phyloP scores from a whole-genome alignment of 2,888 invertebrate species.

The Abrostola tripartita region DNA sequence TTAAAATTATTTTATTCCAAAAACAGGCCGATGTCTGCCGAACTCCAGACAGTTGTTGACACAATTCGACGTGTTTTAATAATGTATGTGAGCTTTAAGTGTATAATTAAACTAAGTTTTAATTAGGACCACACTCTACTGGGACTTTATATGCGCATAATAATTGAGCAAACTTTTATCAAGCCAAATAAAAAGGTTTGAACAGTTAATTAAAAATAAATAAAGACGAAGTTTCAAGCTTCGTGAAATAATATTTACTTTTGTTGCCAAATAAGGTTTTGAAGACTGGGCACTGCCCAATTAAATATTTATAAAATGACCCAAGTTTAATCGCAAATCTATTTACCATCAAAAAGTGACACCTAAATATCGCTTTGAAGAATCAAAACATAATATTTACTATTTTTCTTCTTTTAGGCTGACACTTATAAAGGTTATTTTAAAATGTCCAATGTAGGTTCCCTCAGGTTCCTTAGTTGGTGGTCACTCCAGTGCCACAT shows the following conservation, averaged over 20 bases:
- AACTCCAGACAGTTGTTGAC: slow-evolving; percentile 14
- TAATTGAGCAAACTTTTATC: slow-evolving; percentile 38
- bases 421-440: no score
- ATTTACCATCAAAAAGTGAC: no score
- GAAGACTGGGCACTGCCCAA: no score
- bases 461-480: no score
- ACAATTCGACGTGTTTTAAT: slow-evolving; percentile 31
- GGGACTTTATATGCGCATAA: slow-evolving; percentile 14
- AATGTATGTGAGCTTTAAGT: slow-evolving; percentile 16
- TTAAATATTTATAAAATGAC: no score
- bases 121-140: slow-evolving; percentile 34
- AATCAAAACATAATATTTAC: no score
- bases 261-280: no score
- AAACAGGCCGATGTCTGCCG: neutral
- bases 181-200: slow-evolving; percentile 8
- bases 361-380: no score
- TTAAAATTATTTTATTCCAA: neutral
- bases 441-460: no score
- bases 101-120: slow-evolving; percentile 45
- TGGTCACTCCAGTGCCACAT: no score
- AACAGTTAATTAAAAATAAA: slow-evolving; percentile 4
- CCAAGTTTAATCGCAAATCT: no score
- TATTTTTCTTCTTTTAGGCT: no score
- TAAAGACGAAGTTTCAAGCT: neutral
- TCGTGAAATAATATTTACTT: neutral